Conservation (phyloP, 2,113 vertebrate genomes). For the Amazona guildingii region DNA sequence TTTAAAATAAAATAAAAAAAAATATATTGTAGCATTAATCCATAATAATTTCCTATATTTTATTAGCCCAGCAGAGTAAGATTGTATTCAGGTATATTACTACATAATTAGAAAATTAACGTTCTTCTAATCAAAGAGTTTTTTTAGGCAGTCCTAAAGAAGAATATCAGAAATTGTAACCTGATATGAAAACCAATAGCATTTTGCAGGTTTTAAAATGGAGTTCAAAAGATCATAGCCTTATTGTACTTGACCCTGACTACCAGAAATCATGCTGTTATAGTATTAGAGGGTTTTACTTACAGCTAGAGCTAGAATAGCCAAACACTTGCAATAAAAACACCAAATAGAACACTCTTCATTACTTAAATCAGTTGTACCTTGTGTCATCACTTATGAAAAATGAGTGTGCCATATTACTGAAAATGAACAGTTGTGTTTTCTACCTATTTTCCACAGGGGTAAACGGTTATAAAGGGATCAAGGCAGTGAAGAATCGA, state of each 20-base stretch:
- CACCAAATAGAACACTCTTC: neutral
- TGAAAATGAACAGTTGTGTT: slow-evolving; percentile 66
- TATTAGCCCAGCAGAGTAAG: neutral
- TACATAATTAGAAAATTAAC: neutral
- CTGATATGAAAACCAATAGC: neutral
- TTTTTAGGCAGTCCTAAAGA: neutral
- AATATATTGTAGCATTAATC: neutral
- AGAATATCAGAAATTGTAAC: neutral
- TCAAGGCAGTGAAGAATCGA: slow-evolving; percentile 48
- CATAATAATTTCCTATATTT: neutral
- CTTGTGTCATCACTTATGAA: slow-evolving; percentile 44
- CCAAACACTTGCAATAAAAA: neutral
- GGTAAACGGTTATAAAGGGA: slow-evolving; percentile 39
- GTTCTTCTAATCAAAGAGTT: neutral
- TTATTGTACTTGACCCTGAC: neutral
- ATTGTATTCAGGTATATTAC: neutral
- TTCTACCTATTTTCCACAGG: slow-evolving; percentile 61
- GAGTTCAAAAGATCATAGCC: neutral
- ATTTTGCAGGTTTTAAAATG: neutral
- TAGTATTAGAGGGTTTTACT: neutral
- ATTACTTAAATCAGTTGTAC: neutral
- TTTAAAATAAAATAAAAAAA: neutral
- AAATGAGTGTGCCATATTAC: slow-evolving; percentile 28
- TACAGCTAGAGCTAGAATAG: neutral
- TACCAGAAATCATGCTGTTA: neutral